Evolutionary conservation across 1,140 invertebrate species (phyloP).

Genomic region (Drosophila ironensis): DNA sequence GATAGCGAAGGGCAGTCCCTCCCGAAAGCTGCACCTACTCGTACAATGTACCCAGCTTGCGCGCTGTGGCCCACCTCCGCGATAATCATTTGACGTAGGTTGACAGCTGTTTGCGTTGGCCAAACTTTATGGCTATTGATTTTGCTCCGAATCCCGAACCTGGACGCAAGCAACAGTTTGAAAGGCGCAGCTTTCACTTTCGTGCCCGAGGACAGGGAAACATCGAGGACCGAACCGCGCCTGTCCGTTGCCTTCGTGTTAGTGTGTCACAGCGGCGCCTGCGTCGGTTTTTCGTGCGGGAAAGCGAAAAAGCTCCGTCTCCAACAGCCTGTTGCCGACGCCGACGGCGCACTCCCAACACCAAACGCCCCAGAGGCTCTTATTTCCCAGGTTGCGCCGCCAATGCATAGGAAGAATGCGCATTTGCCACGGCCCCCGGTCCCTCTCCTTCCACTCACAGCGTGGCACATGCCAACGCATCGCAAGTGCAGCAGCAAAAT

Average conservation of each 20-base stretch:
- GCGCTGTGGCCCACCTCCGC: not conserved
- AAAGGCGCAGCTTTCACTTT: conserved; percentile 78
- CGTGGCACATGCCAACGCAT: conserved; percentile 35
- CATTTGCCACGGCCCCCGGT: not conserved
- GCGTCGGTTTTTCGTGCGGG: conserved; percentile 29
- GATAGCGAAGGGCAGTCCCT: not conserved
- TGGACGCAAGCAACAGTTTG: conserved; percentile 74
- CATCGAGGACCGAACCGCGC: conserved; percentile 36
- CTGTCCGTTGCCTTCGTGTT: conserved; percentile 64
- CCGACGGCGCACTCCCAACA: no score
- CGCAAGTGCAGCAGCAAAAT: conserved; percentile 51
- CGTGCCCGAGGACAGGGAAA: conserved; percentile 36
- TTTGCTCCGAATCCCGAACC: conserved; percentile 43
- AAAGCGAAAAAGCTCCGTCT: conserved; percentile 24
- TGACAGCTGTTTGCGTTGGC: conserved; percentile 71
- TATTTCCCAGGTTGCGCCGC: conserved; percentile 49
- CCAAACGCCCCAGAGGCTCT: not conserved
- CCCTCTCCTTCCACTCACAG: conserved; percentile 44
- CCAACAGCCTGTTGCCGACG: conserved; percentile 68
- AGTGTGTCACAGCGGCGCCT: conserved; percentile 66
- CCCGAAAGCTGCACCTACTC: conserved; percentile 26
- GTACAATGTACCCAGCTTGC: conserved; percentile 11
- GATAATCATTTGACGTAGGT: conserved; percentile 62
- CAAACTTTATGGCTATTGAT: conserved; percentile 66
- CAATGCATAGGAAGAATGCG: conserved; percentile 43